Evolutionary conservation across 2,888 invertebrate species (phyloP), one percentile per base, ranked within the genome.

Genomic region (Agonum fuliginosum): DNA sequence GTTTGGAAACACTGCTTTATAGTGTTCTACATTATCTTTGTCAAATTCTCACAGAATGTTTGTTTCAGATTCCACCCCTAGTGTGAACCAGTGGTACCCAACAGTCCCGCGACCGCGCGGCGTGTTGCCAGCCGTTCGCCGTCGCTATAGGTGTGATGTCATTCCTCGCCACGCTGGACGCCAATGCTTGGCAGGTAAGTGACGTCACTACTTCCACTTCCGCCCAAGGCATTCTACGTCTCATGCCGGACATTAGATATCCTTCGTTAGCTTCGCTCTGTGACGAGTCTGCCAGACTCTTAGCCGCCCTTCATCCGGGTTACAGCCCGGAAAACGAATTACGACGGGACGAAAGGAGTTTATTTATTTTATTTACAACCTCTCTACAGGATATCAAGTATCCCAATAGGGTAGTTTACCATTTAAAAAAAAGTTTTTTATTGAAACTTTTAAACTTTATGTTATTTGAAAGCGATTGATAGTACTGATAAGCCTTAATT

Each of bases 121-220:
- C 43, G 22, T 14, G 41, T 17, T 12, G 14, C 34, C 67, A 30
- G 51, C 22, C 48, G 62, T 58, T 62, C 65, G 62, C 65, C 46
- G 43, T 75, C 34, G 34, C 75, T 8, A 22, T 51, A 24, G 62
- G 58, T 43, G 77, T 84, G 83, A 89, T 89, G 88, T 88, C 88
- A 80, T 89, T 88, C 85, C 85, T 88, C 82, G 88, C 89, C 81
- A 88, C 88, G 80, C 83, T 89, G 82, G 89, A 89, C 83, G 87
- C 87, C 79, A 88, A 88, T 83, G 88, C 88, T 80, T 89, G 89
- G 88, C 89, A 89, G 88, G 89, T 88, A 86, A 86, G 84, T 82
- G 78, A 22, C 41, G 37, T 54, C 24, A 43, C 48, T n/a, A 19
- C 73, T 17, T 46, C 17, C 3, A 67, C 19, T 62, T 62, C 62